Evolutionary conservation across 2,888 invertebrate genomes (phyloP).

Genomic region (Cheilosia soror): DNA sequence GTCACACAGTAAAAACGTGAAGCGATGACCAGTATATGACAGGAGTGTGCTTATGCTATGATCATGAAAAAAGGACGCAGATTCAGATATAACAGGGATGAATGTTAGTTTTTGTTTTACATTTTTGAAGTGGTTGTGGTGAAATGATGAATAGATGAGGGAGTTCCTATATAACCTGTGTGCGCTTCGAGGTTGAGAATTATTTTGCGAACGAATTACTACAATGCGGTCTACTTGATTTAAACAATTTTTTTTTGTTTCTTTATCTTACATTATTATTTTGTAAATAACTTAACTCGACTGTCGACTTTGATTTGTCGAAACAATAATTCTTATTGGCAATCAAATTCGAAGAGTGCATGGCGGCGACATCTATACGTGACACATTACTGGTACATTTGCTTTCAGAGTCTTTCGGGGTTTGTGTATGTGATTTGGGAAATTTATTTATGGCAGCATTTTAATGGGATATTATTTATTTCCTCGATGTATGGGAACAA

Average conservation of each 20-base stretch:
- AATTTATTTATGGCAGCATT: background rate
- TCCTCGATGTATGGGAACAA: background rate
- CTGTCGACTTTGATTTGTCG: background rate
- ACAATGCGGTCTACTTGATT: no score
- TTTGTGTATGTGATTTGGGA: constrained; percentile 1
- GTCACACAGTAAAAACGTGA: constrained; percentile 1
- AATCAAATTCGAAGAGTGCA: background rate
- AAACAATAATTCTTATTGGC: background rate
- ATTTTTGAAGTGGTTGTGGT: constrained; percentile 12
- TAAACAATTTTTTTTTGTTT: background rate
- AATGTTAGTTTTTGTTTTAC: background rate
- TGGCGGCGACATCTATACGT: constrained; percentile 5
- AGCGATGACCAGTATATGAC: constrained; percentile 26
- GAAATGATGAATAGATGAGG: background rate
- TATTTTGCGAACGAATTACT: no score
- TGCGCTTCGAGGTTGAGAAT: no score
- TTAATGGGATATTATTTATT: background rate
- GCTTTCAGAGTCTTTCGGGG: background rate
- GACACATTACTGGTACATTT: no score
- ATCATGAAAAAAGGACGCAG: constrained; percentile 9
- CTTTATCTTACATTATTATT: no score
- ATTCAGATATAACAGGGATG: constrained; percentile 1
- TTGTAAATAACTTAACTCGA: no score
- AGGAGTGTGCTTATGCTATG: constrained; percentile 30
- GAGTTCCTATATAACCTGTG: background rate